phyloP scores from a whole-genome alignment of 2,113 vertebrate species.

The Prunella fulvescens region DNA sequence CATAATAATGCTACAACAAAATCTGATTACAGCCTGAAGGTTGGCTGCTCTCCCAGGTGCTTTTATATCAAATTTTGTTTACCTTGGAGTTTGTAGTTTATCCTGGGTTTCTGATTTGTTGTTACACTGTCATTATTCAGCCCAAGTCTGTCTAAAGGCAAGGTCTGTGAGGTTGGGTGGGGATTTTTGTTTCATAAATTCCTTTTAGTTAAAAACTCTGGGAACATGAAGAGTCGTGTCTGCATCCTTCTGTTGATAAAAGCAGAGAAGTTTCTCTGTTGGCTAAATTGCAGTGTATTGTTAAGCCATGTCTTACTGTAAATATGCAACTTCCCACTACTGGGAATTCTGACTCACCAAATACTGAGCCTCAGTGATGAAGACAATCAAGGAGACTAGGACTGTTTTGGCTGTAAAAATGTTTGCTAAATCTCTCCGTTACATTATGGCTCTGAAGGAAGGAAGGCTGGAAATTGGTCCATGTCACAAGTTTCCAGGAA shows the following conservation, averaged over 20 bases:
- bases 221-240: not conserved
- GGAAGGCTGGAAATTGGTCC: slow-evolving; percentile 39
- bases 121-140: not conserved
- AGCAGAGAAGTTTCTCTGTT: not conserved
- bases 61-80: not conserved
- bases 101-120: not conserved
- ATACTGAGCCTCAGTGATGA: not conserved
- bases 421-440: not conserved
- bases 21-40: not conserved
- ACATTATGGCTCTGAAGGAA: not conserved
- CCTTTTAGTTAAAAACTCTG: not conserved
- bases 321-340: not conserved
- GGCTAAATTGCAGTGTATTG: not conserved
- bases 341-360: slow-evolving; percentile 40
- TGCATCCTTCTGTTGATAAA: slow-evolving; percentile 8
- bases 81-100: not conserved
- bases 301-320: not conserved
- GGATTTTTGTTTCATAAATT: not conserved
- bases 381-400: not conserved
- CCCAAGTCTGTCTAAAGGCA: not conserved
- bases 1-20: not conserved
- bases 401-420: not conserved
- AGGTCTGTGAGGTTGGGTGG: not conserved
- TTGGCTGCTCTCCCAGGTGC: not conserved
- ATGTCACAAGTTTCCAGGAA: slow-evolving; percentile 39